Conservation (phyloP, 2,888 invertebrate genomes). For the Meghimatium bilineatum region DNA sequence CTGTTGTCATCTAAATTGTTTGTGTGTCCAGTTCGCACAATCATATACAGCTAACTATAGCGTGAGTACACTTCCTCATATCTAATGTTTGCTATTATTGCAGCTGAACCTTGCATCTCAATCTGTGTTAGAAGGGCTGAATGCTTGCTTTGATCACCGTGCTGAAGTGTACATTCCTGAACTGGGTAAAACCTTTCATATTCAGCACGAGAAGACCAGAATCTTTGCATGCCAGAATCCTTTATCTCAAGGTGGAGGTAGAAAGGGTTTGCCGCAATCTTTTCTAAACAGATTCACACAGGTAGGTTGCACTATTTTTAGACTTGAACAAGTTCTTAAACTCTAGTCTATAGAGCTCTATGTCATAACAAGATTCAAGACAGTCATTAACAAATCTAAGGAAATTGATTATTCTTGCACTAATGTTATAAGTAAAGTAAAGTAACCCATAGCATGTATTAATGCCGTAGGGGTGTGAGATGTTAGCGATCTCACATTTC, state of each 20-base stretch:
- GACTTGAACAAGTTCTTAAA: too few relatives aligned
- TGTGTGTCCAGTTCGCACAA: too few relatives aligned
- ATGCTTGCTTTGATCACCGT: constrained; percentile 98
- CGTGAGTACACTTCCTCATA: too few relatives aligned
- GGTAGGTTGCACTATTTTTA: constrained; percentile 53
- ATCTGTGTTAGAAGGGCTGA: constrained; percentile 97
- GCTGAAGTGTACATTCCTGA: constrained; percentile 97
- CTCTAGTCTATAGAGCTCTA: too few relatives aligned
- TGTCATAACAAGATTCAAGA: too few relatives aligned
- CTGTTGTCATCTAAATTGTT: too few relatives aligned
- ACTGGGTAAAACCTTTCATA: constrained; percentile 88
- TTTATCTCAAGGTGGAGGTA: constrained; percentile 93
- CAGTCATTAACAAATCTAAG: too few relatives aligned
- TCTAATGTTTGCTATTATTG: constrained; percentile 4
- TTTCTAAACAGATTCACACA: constrained; percentile 96
- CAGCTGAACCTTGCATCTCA: constrained; percentile 96
- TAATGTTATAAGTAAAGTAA: too few relatives aligned
- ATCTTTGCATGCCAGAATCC: constrained; percentile 99
- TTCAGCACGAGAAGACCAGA: constrained; percentile 85
- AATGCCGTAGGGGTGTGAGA: too few relatives aligned
- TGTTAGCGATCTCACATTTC: too few relatives aligned
- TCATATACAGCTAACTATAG: too few relatives aligned
- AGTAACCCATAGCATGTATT: too few relatives aligned
- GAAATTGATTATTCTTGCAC: neutral
- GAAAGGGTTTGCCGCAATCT: constrained; percentile 95